phyloP scores from a whole-genome alignment of 92 coral and sea anemone species.

The Epizoanthus ramosus region DNA sequence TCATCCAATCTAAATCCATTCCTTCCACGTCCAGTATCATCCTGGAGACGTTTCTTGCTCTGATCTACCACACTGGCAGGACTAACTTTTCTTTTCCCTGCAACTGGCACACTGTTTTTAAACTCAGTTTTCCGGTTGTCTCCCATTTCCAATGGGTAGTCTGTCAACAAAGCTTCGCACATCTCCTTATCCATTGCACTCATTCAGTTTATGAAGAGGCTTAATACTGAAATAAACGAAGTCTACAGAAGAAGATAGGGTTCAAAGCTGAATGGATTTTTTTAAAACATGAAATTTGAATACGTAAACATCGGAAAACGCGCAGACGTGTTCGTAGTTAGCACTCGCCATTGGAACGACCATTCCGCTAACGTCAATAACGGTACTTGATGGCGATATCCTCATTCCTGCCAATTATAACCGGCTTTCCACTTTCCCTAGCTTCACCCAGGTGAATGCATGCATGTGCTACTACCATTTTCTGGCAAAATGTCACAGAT shows the following conservation, averaged over 20 bases:
- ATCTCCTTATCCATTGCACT: constrained; percentile 34
- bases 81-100: constrained; percentile 11
- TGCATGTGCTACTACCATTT: background rate
- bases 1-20: constrained; percentile 25
- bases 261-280: background rate
- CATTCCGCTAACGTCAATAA: background rate
- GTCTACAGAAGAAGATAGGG: background rate
- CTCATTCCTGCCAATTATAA: background rate
- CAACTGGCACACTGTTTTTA: background rate
- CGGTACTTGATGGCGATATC: constrained; percentile 23
- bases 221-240: background rate
- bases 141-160: background rate
- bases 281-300: background rate
- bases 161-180: constrained; percentile 9
- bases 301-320: constrained; percentile 15
- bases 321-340: background rate
- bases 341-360: no score
- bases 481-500: background rate
- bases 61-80: background rate
- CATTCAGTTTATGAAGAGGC: background rate
- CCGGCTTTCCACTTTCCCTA: background rate
- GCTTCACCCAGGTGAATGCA: background rate
- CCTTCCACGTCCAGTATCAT: background rate
- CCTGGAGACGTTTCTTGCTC: background rate
- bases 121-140: background rate